Evolutionary conservation across 2,113 vertebrate genomes (phyloP).

Genomic region (Pseudonaja textilis): DNA sequence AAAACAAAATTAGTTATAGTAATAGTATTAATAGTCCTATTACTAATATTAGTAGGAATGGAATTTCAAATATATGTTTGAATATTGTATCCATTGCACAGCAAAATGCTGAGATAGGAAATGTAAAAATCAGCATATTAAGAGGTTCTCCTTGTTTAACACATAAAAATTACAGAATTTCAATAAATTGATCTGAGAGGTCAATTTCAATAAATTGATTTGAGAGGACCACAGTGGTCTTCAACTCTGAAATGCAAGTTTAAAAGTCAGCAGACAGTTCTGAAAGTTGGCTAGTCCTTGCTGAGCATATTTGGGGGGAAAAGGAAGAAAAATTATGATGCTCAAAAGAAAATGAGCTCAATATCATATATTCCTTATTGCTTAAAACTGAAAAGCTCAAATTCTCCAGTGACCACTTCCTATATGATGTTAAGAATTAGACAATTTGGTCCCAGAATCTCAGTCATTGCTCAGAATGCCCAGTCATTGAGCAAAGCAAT

Average conservation of each 20-base stretch:
- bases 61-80: not conserved
- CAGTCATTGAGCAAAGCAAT: not conserved
- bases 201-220: not conserved
- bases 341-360: not conserved
- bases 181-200: not conserved
- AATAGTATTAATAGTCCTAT: not conserved
- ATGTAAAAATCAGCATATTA: conserved; percentile 41
- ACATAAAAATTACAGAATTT: conserved; percentile 12
- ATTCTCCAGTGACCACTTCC: conserved; percentile 9
- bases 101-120: conserved; percentile 47
- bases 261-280: not conserved
- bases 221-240: not conserved
- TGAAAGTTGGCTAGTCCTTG: not conserved
- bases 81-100: conserved; percentile 42
- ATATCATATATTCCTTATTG: conserved; percentile 8
- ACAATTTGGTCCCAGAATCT: not conserved
- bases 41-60: not conserved
- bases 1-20: not conserved
- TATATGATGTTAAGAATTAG: not conserved
- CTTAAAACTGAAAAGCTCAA: not conserved
- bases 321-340: conserved; percentile 18
- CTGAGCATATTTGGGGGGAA: not conserved
- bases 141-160: conserved; percentile 48
- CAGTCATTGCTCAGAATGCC: not conserved
- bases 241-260: conserved; percentile 23